A percentile compares a stretch with the other conserved stretches of the same genome.
These are phyloP conservation scores for Hemistola chrysoprasaria DNA, from an alignment of 2,888 invertebrate genomes.

Conservation along the genomic window DNA sequence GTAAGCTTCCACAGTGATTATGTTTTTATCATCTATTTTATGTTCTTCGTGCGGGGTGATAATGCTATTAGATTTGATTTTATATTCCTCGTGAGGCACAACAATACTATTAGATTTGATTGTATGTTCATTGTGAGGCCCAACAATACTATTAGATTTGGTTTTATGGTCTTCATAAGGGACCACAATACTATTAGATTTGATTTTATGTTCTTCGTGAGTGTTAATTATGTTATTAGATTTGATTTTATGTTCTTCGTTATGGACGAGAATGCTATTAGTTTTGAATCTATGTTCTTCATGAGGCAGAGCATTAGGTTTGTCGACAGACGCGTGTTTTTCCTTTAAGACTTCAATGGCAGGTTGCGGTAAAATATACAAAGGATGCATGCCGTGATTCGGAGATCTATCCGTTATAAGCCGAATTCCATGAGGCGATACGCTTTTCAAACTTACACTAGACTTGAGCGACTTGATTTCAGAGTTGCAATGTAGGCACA, in stretches of 20 bases:
- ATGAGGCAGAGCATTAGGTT: constrained; percentile 12
- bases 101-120: too few relatives aligned
- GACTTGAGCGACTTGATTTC: constrained; percentile 73
- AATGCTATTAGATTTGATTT: too few relatives aligned
- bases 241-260: too few relatives aligned
- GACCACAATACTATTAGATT: too few relatives aligned
- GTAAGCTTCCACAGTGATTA: constrained; percentile 15
- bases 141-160: too few relatives aligned
- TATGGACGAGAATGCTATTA: constrained; percentile 32
- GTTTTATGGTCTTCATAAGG: too few relatives aligned
- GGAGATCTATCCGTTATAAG: constrained; percentile 57
- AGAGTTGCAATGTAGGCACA: constrained; percentile 84
- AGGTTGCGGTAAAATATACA: constrained; percentile 61
- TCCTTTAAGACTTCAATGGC: constrained; percentile 36
- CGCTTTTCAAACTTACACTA: constrained; percentile 65
- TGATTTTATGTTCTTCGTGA: too few relatives aligned
- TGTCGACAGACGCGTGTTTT: constrained; percentile 35
- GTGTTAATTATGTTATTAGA: too few relatives aligned
- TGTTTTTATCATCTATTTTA: constrained; percentile 38
- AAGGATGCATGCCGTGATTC: constrained; percentile 46
- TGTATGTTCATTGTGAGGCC: too few relatives aligned
- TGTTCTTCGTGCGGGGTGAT: too few relatives aligned
- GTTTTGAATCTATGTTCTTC: constrained; percentile 1
- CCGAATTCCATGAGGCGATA: constrained; percentile 61
- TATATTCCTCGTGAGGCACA: too few relatives aligned